Base-by-base conservation (phyloP, 1,140 invertebrate genomes). In the Rhagoletis zephyria region DNA sequence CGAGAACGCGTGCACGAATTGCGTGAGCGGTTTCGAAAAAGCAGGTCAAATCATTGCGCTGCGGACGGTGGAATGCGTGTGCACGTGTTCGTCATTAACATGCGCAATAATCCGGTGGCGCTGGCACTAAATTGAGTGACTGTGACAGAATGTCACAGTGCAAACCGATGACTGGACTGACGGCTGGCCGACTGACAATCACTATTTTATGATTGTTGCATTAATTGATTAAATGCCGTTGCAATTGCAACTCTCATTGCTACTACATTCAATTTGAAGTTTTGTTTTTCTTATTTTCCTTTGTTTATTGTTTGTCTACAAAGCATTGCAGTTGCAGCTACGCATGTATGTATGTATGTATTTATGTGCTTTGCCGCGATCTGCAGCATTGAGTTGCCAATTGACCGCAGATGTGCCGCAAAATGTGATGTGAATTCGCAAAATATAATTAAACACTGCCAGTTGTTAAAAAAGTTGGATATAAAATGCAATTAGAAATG, bases 71-170 rank as follows among this genome's bases (percentile, higher is more conserved):
- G 74, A 81, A 81, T 81, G n/a, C 74, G 16, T 56, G n/a, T 81
- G 74, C 74, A 81, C 74, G 74, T 81, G 74, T n/a, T 59, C 56
- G 10, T n/a, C n/a, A 81, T 81, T 56, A 14, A 81, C 10, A 19
- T 81, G 74, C 48, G 74, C 16, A 81, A 81, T 81, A 81, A 81
- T 81, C 48, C 48, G 10, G 48, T 56, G 48, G 74, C 74, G 45
- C 45, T 77, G 70, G 12, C 48, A 77, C 70, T 81, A 81, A 81
- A 81, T 59, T 81, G 74, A 81, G 74, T 56, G 74, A 51, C 74
- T 81, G 74, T 81, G n/a, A 10, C 74, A 81, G 74, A 81, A 81
- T 81, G 48, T 81, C 74, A 81, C 74, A 81, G 74, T 48, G 14
- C 48, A 81, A 9, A 48, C 48, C n/a, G 74, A 56, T 81, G 74